phyloP scores from a whole-genome alignment of 1,140 invertebrate species.

The Drosophila lacertosa region DNA sequence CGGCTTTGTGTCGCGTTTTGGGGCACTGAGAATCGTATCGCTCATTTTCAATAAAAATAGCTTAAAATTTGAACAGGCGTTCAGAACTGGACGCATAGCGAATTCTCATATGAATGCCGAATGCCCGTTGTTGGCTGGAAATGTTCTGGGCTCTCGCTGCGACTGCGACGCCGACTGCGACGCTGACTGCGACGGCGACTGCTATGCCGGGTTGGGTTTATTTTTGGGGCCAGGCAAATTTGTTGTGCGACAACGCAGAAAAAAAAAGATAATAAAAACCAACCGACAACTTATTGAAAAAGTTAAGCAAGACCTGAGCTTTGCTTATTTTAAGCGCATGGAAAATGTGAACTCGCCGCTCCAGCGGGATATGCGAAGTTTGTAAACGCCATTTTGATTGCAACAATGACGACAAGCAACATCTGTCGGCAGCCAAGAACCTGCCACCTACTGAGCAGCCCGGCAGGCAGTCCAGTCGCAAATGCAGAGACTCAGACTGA shows the following conservation, averaged over 20 bases:
- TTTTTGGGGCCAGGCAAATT: slow-evolving; percentile 51
- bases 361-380: slow-evolving; percentile 2
- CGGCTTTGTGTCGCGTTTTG: slow-evolving; percentile 34
- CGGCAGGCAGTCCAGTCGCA: slow-evolving; percentile 1
- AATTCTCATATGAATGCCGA: slow-evolving; percentile 26
- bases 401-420: slow-evolving; percentile 38
- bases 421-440: slow-evolving; percentile 46
- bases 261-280: no score
- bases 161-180: slow-evolving; percentile 12
- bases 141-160: slow-evolving; percentile 22
- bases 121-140: slow-evolving; percentile 9
- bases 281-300: slow-evolving; percentile 46
- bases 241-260: slow-evolving; percentile 28
- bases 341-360: neutral
- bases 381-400: slow-evolving; percentile 56
- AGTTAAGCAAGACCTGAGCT: slow-evolving; percentile 32
- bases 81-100: slow-evolving; percentile 43
- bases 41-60: slow-evolving; percentile 83
- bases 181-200: neutral
- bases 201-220: slow-evolving; percentile 27
- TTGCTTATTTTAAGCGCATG: slow-evolving; percentile 12
- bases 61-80: slow-evolving; percentile 78
- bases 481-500: slow-evolving; percentile 18
- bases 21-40: slow-evolving; percentile 63
- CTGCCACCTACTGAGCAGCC: slow-evolving; percentile 30